Percentiles rank a stretch among this genome's conserved stretches.
phyloP scores from a whole-genome alignment of 2,797 vertebrate genomes.

The Coluber constrictor region DNA sequence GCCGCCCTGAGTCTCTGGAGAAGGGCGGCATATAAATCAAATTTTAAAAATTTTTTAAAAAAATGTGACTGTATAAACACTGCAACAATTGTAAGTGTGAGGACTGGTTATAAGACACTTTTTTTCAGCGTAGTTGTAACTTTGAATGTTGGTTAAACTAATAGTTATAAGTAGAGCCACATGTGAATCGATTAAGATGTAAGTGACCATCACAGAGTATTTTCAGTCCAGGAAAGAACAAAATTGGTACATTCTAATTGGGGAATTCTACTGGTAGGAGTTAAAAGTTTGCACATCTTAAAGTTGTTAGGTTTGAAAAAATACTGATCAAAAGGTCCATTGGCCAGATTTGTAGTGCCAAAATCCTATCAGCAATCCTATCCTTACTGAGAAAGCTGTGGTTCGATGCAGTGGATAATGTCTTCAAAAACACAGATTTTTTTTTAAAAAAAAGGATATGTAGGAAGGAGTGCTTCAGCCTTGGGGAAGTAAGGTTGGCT shows the following conservation, averaged over 20 bases:
- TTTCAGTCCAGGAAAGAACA: not conserved
- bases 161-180: not conserved
- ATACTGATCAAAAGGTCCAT: not conserved
- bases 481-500: not conserved
- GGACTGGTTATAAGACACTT: not conserved
- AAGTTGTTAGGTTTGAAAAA: not conserved
- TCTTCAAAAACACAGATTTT: not conserved
- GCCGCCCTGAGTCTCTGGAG: too few species aligned
- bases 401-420: not conserved
- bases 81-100: not conserved
- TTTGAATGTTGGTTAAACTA: not conserved
- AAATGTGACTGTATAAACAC: not conserved
- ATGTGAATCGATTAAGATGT: not conserved
- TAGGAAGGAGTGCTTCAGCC: not conserved
- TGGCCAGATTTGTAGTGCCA: not conserved
- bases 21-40: too few species aligned
- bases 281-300: not conserved
- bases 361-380: not conserved
- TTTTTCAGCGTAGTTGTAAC: not conserved
- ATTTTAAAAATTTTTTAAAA: too few species aligned
- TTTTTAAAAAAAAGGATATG: not conserved
- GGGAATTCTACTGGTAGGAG: not conserved
- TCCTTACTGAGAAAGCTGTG: not conserved
- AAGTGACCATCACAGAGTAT: not conserved
- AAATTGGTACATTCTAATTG: not conserved